Base-by-base conservation (phyloP, 2,888 invertebrate species). In the Drosophila suboccidentalis region DNA sequence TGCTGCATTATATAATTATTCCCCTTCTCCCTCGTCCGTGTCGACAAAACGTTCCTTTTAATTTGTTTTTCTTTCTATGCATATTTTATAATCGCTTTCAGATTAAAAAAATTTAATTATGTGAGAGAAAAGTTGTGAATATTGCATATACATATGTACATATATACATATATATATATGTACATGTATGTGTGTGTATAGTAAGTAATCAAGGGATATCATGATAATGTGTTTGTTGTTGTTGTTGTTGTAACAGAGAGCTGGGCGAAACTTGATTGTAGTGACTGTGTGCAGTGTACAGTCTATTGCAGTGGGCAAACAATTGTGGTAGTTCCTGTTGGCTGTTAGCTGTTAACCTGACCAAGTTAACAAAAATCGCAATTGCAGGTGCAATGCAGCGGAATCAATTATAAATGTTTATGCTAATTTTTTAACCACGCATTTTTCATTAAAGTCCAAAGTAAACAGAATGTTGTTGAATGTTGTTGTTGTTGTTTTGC, bases 391-490 rank as follows among this genome's bases (percentile, higher is more conserved):
- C 47, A 17, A n/a, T 32, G 51, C 32, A 53, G 60, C 54, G 70
- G 66, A 81, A 81, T 74, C 78, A 81, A 84, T 78, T 84, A 72
- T 63, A 78, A 81, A 78, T 71, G 75, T 70, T 87, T 87, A 78
- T 82, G 87, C 78, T 81, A 82, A 84, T 84, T 78, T 80, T 71
- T 66, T 19, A 9, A 55, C 55, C 69, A 78, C 69, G 60, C 75
- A 75, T 78, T 85, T 81, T 85, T 82, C 72, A 81, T 87, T 74
- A 81, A 58, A 78, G 75, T 71, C 61, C 68, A 70, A 72, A 75
- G 75, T 75, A 78, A 86, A 76, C 73, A 65, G 3, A 36, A 2
- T 43, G 9, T 11, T 38, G 10, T 8, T 13, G 4, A 34, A 22
- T 22, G 22, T 22, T 22, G 4, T 22, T 22, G 22, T 22, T 26